Evolutionary conservation across 2,797 vertebrate species (phyloP), one percentile per base, ranked within the genome.

Genomic region (Pteronotus mesoamericanus): DNA sequence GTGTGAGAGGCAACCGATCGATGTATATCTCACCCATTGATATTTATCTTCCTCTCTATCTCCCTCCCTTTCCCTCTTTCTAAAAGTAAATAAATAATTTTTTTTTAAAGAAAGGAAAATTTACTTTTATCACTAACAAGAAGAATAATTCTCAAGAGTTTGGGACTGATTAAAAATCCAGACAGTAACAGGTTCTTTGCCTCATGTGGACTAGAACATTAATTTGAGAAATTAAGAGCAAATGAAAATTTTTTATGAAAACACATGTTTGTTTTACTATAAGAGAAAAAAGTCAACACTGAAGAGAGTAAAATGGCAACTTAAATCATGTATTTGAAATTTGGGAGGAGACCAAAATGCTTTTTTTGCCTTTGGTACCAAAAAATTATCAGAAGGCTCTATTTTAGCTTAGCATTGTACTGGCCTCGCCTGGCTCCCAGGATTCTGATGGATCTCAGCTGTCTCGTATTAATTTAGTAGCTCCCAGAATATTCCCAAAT

Each of bases 401-500:
- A 1, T 46, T 88, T 80, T 86, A 69, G n/a, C 55, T 95, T 42
- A 34, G 6, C 26, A 19, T 39, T 14, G 8, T 19, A 9, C 69
- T 90, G 82, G 89, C 55, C 79, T 82, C 22, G 53, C 7, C 42
- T 29, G 51, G 1, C 1, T 92, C 19, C 26, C 22, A 89, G 69
- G 61, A 55, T 87, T 95, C 95, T 84, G 61, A 66, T 29, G 89
- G 46, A 59, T 90, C 57, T 64, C 51, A 42, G 5, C 66, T 88
- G 66, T 86, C 32, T 80, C 74, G 34, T 55, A 88, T 42, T 87
- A 2, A 71, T 95, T 90, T 29, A 83, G 66, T 87, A 78, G 1
- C n/a, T 91, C 78, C 26, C 85, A 84, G 72, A 86, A 55, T 94
- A 68, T 87, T 96, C 37, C 88, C 93, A 95, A 92, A 72, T 75